phyloP scores from a whole-genome alignment of 2,113 vertebrate genomes.

The Cyphomyrus plagiostoma region DNA sequence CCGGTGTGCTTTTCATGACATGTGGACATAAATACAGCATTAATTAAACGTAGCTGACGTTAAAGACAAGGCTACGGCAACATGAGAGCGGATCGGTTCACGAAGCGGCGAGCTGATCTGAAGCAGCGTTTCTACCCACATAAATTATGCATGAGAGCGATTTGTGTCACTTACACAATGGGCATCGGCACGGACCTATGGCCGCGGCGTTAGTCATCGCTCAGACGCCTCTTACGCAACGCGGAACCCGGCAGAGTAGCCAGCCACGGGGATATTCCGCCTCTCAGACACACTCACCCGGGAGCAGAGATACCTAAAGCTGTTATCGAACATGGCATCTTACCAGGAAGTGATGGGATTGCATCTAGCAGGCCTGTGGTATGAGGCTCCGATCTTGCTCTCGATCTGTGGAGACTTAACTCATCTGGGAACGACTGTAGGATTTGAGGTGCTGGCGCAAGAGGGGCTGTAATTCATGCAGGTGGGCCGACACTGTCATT shows the following conservation, averaged over 20 bases:
- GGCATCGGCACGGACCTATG: background rate
- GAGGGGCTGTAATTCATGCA: background rate
- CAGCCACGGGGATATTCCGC: background rate
- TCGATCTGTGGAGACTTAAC: background rate
- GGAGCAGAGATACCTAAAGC: background rate
- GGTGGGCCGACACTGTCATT: background rate
- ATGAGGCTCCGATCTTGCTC: background rate
- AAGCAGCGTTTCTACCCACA: background rate
- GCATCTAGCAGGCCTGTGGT: background rate
- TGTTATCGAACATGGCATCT: background rate
- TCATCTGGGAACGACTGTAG: background rate
- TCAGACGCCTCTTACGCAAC: background rate
- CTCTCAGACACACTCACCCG: background rate
- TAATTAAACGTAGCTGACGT: background rate
- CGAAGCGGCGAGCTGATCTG: background rate
- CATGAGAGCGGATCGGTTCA: background rate
- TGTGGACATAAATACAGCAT: background rate
- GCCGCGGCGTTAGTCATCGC: background rate
- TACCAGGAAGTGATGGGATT: background rate
- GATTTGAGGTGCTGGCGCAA: background rate
- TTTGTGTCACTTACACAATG: slow-evolving; percentile 5
- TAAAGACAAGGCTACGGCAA: background rate
- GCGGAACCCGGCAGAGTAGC: background rate
- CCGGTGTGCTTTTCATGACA: background rate
- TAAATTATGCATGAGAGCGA: background rate